Percentiles rank a stretch among this genome's conserved stretches.
These are phyloP conservation scores for Clarias magur DNA, from an alignment of 2,113 vertebrate species.

Conservation along the genomic window DNA sequence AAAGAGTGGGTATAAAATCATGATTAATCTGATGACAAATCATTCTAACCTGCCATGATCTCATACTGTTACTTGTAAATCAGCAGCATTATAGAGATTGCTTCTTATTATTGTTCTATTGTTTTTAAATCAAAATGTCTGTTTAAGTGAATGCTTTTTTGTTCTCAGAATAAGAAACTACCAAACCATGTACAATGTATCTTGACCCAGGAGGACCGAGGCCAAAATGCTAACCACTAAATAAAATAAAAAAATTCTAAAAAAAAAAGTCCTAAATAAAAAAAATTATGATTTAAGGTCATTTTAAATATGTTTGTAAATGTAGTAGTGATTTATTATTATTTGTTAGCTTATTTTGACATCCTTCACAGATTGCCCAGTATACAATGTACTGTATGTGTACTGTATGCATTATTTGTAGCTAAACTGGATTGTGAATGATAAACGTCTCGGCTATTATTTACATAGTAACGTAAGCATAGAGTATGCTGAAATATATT, in stretches of 20 bases:
- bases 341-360: neutral
- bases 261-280: no score
- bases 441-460: neutral
- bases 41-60: neutral
- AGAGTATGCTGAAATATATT: neutral
- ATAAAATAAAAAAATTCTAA: no score
- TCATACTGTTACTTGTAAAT: neutral
- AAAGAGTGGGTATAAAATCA: neutral
- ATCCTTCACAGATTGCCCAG: neutral
- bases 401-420: neutral
- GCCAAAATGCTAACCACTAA: no score
- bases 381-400: neutral
- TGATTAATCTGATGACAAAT: neutral
- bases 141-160: neutral
- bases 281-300: neutral
- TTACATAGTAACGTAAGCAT: neutral
- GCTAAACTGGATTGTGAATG: neutral
- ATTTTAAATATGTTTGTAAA: no score
- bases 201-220: no score
- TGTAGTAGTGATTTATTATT: neutral
- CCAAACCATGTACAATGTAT: neutral
- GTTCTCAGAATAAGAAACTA: neutral
- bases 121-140: neutral
- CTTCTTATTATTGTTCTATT: neutral
- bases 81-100: no score